These are phyloP conservation scores for Punctoribates punctum DNA, from an alignment of 2,888 invertebrate species.

Conservation along the genomic window DNA sequence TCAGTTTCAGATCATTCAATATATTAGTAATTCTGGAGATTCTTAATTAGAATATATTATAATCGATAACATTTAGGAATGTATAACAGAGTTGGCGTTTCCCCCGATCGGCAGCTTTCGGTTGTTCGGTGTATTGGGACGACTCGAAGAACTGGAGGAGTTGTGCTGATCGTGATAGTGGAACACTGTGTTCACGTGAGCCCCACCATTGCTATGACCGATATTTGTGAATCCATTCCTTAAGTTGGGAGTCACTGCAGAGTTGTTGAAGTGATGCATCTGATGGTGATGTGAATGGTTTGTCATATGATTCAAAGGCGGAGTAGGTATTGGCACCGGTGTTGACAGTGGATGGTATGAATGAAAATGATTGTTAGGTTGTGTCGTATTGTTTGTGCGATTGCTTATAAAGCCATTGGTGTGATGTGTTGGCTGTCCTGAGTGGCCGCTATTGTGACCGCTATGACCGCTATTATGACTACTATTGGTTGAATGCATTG, in stretches of 20 bases:
- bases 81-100: not conserved
- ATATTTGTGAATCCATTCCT: conserved; percentile 12
- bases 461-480: conserved; percentile 27
- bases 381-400: conserved; percentile 23
- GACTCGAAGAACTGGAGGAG: conserved; percentile 27
- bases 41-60: not conserved
- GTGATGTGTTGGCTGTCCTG: no score
- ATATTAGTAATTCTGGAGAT: no score
- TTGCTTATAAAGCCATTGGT: not conserved
- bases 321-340: conserved; percentile 12
- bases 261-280: conserved; percentile 10
- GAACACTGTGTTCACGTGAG: conserved; percentile 13
- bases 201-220: not conserved
- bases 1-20: not conserved
- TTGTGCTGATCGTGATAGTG: conserved; percentile 18
- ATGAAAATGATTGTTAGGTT: conserved; percentile 24
- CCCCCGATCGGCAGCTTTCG: not conserved
- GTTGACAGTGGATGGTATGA: conserved; percentile 13
- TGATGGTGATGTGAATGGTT: conserved; percentile 24
- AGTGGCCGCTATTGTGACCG: no score
- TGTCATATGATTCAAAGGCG: not conserved
- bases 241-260: not conserved
- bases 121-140: conserved; percentile 7
- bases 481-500: conserved; percentile 14
- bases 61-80: conserved; percentile 12